Evolutionary conservation across 2,888 invertebrate genomes (phyloP), one percentile per base, ranked within the genome.

Genomic region (Gymnoscelis rufifasciata): DNA sequence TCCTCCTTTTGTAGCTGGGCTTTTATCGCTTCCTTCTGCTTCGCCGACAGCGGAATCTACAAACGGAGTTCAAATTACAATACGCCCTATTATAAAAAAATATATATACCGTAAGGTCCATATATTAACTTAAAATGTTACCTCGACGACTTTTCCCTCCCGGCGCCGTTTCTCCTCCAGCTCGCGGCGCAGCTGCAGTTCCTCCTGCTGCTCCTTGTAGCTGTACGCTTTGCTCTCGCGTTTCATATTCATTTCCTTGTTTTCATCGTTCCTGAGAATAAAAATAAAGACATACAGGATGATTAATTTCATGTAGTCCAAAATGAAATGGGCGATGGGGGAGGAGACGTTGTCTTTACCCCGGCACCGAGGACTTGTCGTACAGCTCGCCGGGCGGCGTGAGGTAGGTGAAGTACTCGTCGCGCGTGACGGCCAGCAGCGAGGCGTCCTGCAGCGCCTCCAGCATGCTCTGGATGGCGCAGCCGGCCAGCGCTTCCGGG

Each of bases 161-260:
- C 91, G 91, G 19, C 92, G 91, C 42, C 92, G 92, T 77, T 97
- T 97, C 62, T 97, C 97, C 61, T 97, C 97, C 12, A 98, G 84
- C 82, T 98, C 98, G 51, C 96, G 92, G n/a, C 95, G 90, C 42
- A 98, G 86, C 70, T 98, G 96, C 58, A 97, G 78, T 75, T 99
- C 99, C 68, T 98, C 98, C 67, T 97, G 90, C 75, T 99, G 99
- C 52, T 99, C 99, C 71, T 97, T 96, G 77, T 96, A 98, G 52
- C 97, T 97, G 78, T 99, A 99, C 1, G 94, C 95, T 82, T 98
- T 98, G 77, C 97, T 98, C 76, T 99, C 99, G 10, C 98, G 91
- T 78, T 96, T 97, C 74, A 98, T 90, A 64, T 98, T 97, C 89
- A 92, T 92, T 38, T 86, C 89, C 26, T 78, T 81, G 54, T 57